A percentile compares a stretch with the other conserved stretches of the same genome.
Evolutionary conservation across 2,888 invertebrate genomes (phyloP).

Genomic region (Arctia plantaginis): DNA sequence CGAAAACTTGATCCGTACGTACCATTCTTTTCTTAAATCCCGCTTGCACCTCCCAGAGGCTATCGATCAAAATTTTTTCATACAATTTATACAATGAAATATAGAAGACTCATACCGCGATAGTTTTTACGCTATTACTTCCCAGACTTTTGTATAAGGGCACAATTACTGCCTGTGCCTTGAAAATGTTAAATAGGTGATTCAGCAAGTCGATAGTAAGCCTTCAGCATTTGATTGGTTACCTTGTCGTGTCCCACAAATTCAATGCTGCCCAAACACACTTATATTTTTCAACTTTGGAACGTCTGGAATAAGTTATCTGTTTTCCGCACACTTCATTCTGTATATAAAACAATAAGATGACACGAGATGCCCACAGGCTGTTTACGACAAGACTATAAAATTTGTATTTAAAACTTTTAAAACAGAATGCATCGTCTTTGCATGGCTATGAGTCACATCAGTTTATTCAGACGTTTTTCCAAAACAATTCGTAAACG

Average conservation of each 20-base stretch:
- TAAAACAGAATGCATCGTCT: neutral
- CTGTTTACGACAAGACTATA: neutral
- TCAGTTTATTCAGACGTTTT: neutral
- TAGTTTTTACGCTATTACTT: too few relatives aligned
- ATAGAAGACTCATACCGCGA: neutral
- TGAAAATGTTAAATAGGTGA: neutral
- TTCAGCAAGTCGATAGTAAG: neutral
- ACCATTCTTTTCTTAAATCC: neutral
- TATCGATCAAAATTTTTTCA: neutral
- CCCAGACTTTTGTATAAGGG: neutral
- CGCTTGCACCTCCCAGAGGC: neutral
- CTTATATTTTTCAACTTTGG: neutral
- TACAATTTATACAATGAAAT: neutral
- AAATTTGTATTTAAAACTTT: neutral
- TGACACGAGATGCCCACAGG: neutral
- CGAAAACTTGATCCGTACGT: neutral
- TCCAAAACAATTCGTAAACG: neutral
- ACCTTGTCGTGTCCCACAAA: neutral
- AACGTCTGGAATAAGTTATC: neutral
- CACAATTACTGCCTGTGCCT: neutral
- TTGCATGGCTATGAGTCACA: neutral
- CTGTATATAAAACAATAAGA: neutral
- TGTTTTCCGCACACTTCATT: neutral
- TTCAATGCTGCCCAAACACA: neutral
- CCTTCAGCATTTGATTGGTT: neutral